Base-by-base conservation (phyloP, 2,888 invertebrate species). In the Celastrina argiolus region DNA sequence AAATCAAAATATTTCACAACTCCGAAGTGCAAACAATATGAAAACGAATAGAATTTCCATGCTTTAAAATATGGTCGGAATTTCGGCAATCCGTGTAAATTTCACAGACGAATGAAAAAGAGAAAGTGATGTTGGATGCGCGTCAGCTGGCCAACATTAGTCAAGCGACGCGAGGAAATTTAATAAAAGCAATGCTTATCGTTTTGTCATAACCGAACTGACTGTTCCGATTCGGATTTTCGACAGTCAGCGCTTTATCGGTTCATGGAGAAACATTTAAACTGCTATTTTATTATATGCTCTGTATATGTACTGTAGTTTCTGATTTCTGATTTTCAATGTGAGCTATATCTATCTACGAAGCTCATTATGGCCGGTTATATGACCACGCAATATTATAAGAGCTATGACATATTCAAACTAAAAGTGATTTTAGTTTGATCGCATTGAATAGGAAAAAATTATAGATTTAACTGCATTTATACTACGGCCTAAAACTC, bases 131-230 rank as follows among this genome's bases (percentile, higher is more conserved):
- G 80, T 82, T 78, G 82, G 79, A 79, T 78, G 74, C 74, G 85
- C 88, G 88, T 85, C 89, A 88, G 88, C 88, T 88, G 89, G 82
- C 75, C 81, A 77, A 80, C 87, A 87, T 88, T 88, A 88, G 89
- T 87, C 85, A 87, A 78, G 73, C 87, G 88, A 86, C 80, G 87
- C 85, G 89, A 85, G 86, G 82, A 83, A 86, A 88, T 89, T 89
- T 89, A 88, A 89, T 88, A 89, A 89, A 88, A 87, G 85, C 84
- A 81, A 78, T 82, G 79, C 81, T 82, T 84, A 83, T 81, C 79
- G 79, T 79, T 77, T 74, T 78, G 77, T 80, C 77, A 75, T 71
- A 68, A 69, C 71, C 66, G 68, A 66, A 72, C 69, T 71, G 66
- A 41, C 56, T 67, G 26, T 65, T 66, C 26, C 31, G 42, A 45